Percentiles rank a stretch among this genome's conserved stretches.
Evolutionary conservation across 2,888 invertebrate genomes (phyloP).

Genomic region (Sericinus montela): DNA sequence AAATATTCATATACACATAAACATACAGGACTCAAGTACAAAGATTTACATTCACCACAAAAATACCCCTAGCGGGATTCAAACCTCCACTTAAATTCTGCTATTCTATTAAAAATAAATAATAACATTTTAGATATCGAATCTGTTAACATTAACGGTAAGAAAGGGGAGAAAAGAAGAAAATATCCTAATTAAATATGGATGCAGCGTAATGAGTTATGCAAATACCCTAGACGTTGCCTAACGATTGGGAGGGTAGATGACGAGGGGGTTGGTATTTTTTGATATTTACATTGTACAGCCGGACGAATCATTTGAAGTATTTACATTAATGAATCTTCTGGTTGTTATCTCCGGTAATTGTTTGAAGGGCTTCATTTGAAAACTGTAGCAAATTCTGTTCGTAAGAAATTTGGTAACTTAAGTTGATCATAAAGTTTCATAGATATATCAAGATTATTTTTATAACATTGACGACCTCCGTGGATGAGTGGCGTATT

Average conservation of each 20-base stretch:
- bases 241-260: constrained; percentile 22
- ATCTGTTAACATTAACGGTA: constrained; percentile 2
- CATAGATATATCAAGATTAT: too few relatives aligned
- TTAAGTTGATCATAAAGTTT: too few relatives aligned
- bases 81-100: too few relatives aligned
- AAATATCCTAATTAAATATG: constrained; percentile 76
- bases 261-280: constrained; percentile 28
- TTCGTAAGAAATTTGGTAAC: too few relatives aligned
- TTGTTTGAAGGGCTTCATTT: constrained; percentile 47
- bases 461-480: too few relatives aligned
- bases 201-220: constrained; percentile 74
- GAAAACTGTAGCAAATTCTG: constrained; percentile 31
- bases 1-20: too few relatives aligned
- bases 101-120: too few relatives aligned
- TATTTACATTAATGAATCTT: constrained; percentile 28
- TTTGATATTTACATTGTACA: constrained; percentile 18
- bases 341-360: constrained; percentile 26
- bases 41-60: too few relatives aligned
- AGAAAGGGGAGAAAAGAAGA: constrained; percentile 46
- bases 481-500: too few relatives aligned
- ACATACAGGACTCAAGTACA: too few relatives aligned
- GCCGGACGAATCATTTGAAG: constrained; percentile 22
- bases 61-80: too few relatives aligned
- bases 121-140: background rate
- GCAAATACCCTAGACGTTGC: constrained; percentile 21